Evolutionary conservation across 1,140 invertebrate genomes (phyloP), one percentile per base, ranked within the genome.

Genomic region (Triops longicaudatus): DNA sequence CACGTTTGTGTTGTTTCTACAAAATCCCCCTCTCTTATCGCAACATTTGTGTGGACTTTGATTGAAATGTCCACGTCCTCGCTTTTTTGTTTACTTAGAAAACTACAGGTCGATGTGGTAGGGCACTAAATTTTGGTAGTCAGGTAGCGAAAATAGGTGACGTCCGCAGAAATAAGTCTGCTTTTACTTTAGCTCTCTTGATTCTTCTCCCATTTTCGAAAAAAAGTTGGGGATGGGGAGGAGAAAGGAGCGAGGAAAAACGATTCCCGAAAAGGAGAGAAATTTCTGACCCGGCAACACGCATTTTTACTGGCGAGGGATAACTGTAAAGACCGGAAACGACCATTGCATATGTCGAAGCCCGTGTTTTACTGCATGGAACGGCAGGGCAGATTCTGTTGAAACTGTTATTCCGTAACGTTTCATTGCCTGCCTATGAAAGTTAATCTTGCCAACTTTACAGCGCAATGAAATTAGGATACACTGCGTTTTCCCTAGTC

Each of bases 291-390:
- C 50, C 7, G 9, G 22, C 22, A 63, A 22, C 14, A 63, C 2
- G 9, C 2, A 6, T 63, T 63, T 63, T 22, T 63, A 63, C 50
- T 63, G 50, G 50, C 50, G 50, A 63, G 50, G 22, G 22, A 63
- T 63, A 63, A 63, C 50, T 63, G 50, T 63, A 63, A 63, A 63
- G 22, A 63, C n/a, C 17, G 50, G 50, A 63, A 63, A 63, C 50
- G 50, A 63, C 50, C 50, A 17, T 63, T 63, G 50, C 50, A 63
- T 63, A 63, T 63, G 50, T 63, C 50, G 50, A 63, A 63, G 50
- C 50, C 50, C 50, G 17, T 63, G 50, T 63, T 63, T 63, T 63
- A 63, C 50, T 63, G 50, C 50, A 14, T 63, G 50, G 50, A 63
- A 63, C 50, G 50, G 22, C 50, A 22, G 50, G 50, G n/a, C 50